phyloP scores from a whole-genome alignment of 2,888 invertebrate genomes.

The Geotrupes spiniger region DNA sequence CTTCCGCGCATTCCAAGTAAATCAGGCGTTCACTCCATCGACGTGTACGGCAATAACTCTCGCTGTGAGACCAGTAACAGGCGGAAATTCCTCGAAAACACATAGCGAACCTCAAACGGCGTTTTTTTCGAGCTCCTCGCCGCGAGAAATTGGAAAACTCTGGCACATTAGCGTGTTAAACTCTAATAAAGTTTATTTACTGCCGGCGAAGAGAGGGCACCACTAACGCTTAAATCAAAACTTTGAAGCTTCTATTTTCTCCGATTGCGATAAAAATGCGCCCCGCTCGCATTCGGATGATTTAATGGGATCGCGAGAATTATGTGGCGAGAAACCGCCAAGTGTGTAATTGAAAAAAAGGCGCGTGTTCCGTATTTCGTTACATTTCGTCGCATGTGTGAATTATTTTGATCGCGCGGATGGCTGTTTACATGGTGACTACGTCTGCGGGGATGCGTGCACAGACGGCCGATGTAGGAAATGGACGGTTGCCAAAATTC shows the following conservation, averaged over 20 bases:
- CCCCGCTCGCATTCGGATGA: not conserved
- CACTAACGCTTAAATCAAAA: slow-evolving; percentile 3
- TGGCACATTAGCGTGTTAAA: slow-evolving; percentile 3
- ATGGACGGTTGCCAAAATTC: slow-evolving; percentile 4
- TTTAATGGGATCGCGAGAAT: not conserved
- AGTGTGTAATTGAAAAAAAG: too few relatives aligned
- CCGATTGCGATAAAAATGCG: not conserved
- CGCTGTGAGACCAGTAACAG: too few relatives aligned
- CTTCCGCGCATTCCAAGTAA: too few relatives aligned
- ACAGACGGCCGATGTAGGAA: slow-evolving; percentile 7
- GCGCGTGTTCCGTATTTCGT: too few relatives aligned
- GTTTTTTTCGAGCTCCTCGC: not conserved
- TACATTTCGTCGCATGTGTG: too few relatives aligned
- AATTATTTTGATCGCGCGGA: too few relatives aligned
- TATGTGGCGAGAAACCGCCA: too few relatives aligned
- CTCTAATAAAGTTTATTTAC: slow-evolving; percentile 5
- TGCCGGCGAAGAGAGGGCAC: not conserved
- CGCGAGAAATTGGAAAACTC: slow-evolving; percentile 3
- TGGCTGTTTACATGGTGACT: too few relatives aligned
- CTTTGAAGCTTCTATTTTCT: slow-evolving; percentile 3
- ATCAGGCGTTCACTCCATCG: too few relatives aligned
- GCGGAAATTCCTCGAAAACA: not conserved
- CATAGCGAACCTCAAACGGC: not conserved
- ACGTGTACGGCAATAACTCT: too few relatives aligned
- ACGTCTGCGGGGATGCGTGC: too few relatives aligned